These are phyloP conservation scores for Enteromius thamalakanensis DNA, from an alignment of 2,797 vertebrate genomes.

Conservation along the genomic window DNA sequence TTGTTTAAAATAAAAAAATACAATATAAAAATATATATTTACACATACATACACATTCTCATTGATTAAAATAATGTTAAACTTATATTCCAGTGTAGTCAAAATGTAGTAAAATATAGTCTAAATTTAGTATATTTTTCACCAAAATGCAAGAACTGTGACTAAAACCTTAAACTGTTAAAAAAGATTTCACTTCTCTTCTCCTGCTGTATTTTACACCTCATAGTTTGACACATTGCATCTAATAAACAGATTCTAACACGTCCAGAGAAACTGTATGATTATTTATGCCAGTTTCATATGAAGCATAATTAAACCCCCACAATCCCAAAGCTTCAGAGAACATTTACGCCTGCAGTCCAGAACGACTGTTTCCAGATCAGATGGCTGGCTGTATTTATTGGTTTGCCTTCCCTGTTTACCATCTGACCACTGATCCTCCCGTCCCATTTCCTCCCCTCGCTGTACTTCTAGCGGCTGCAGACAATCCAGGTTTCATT, in stretches of 20 bases:
- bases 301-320: slow-evolving; percentile 16
- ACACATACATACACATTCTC: background rate
- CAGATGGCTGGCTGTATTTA: slow-evolving; percentile 19
- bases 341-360: background rate
- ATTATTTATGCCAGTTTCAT: slow-evolving; percentile 8
- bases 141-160: background rate
- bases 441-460: slow-evolving; percentile 27
- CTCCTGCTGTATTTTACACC: slow-evolving; percentile 12
- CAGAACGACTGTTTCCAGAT: slow-evolving; percentile 30
- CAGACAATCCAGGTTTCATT: slow-evolving; percentile 54
- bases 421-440: slow-evolving; percentile 37
- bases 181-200: background rate
- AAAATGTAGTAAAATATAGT: background rate
- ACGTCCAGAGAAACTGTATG: background rate
- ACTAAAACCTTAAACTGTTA: background rate
- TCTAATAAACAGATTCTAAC: slow-evolving; percentile 13
- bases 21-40: background rate
- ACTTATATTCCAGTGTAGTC: background rate
- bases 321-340: slow-evolving; percentile 14
- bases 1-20: background rate
- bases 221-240: slow-evolving; percentile 34
- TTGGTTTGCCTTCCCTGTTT: slow-evolving; percentile 22
- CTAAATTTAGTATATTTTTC: background rate
- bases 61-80: background rate
- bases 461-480: slow-evolving; percentile 32